A percentile compares a stretch with the other conserved stretches of the same genome.
These are phyloP conservation scores for Meriones unguiculatus DNA, from an alignment of 2,113 vertebrate genomes.

Conservation along the genomic window DNA sequence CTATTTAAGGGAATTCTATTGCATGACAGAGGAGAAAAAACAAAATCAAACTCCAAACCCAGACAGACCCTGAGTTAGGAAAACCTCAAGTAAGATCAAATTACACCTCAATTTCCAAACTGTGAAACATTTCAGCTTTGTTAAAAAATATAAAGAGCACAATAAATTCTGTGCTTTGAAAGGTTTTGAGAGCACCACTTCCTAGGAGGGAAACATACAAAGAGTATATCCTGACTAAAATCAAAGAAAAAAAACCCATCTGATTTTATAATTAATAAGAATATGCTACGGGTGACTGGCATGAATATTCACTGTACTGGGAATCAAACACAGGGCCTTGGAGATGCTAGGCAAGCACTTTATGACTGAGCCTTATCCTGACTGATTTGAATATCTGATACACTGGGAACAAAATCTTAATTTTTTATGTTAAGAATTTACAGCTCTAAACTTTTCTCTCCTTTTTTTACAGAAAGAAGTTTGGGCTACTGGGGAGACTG, in stretches of 20 bases:
- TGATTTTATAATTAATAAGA: constrained; percentile 55
- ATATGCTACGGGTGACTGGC: constrained; percentile 1
- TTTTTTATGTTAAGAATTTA: constrained; percentile 62
- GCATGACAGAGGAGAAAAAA: neutral
- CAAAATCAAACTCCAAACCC: neutral
- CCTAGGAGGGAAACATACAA: constrained; percentile 52
- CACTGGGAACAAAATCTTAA: constrained; percentile 31
- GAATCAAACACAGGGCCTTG: neutral
- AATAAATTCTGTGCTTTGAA: constrained; percentile 74
- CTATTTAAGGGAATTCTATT: constrained; percentile 60
- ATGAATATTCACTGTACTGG: constrained; percentile 14
- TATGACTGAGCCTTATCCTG: neutral
- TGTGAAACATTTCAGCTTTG: constrained; percentile 61
- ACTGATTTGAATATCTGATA: neutral
- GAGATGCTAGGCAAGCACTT: neutral
- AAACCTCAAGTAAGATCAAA: constrained; percentile 47
- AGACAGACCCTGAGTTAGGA: constrained; percentile 30
- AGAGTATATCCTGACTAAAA: constrained; percentile 45
- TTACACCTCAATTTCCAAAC: constrained; percentile 62
- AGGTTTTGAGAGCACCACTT: constrained; percentile 73
- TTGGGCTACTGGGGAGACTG: constrained; percentile 38
- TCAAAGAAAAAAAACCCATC: constrained; percentile 33
- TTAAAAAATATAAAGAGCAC: constrained; percentile 67
- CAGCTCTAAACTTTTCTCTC: constrained; percentile 35
- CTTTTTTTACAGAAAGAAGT: constrained; percentile 58